Evolutionary conservation across 1,140 invertebrate species (phyloP).

Genomic region (Epicauta chinensis): DNA sequence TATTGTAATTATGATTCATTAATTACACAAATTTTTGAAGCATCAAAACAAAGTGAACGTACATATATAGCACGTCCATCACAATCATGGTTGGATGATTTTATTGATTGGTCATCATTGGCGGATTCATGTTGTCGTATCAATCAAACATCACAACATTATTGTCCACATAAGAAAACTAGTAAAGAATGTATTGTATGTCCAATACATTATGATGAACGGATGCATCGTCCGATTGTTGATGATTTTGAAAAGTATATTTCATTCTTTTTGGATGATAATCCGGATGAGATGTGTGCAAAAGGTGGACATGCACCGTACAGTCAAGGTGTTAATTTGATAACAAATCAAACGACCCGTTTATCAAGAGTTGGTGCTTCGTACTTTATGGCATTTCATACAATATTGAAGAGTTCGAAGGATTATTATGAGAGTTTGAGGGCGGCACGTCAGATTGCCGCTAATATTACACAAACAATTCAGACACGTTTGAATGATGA

Average conservation of each 20-base stretch:
- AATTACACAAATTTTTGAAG: constrained; percentile 71
- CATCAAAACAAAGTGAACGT: constrained; percentile 61
- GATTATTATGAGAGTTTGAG: constrained; percentile 90
- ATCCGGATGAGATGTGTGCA: constrained; percentile 72
- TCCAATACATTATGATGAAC: constrained; percentile 45
- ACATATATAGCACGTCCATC: constrained; percentile 86
- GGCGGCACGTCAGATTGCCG: constrained; percentile 60
- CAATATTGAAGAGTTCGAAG: constrained; percentile 80
- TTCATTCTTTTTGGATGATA: constrained; percentile 85
- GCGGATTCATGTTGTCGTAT: constrained; percentile 55
- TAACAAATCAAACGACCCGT: constrained; percentile 41
- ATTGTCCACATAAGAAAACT: constrained; percentile 62
- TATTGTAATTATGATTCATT: constrained; percentile 78
- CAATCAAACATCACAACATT: constrained; percentile 50
- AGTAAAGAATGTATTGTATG: constrained; percentile 37
- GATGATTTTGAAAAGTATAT: constrained; percentile 74
- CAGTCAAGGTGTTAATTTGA: constrained; percentile 60
- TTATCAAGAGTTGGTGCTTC: constrained; percentile 56
- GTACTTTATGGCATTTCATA: constrained; percentile 95
- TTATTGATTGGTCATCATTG: constrained; percentile 77
- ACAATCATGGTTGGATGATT: constrained; percentile 95
- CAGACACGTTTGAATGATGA: constrained; percentile 4
- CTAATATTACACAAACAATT: constrained; percentile 44
- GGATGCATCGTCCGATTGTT: constrained; percentile 52
- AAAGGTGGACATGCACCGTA: constrained; percentile 87